These are phyloP conservation scores for Caenorhabditis becei DNA, from an alignment of 2,888 invertebrate species.

Conservation along the genomic window DNA sequence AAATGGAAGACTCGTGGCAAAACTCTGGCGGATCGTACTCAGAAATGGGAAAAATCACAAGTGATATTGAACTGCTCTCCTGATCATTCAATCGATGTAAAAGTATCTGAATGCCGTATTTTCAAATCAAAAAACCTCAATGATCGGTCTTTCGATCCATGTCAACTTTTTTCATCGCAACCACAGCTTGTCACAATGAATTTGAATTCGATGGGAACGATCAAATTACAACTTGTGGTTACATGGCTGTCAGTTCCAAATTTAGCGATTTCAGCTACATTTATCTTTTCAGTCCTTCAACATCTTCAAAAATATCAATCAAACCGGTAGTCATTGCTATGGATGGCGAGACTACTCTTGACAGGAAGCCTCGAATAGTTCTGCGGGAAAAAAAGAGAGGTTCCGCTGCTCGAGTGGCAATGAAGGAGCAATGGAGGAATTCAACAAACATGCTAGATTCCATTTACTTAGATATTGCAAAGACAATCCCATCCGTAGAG, in stretches of 20 bases:
- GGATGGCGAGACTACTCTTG: slow-evolving; percentile 52
- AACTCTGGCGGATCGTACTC: slow-evolving; percentile 83
- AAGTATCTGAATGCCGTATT: slow-evolving; percentile 76
- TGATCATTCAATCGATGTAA: slow-evolving; percentile 84
- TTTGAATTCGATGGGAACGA: slow-evolving; percentile 85
- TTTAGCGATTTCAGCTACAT: not conserved
- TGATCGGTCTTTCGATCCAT: slow-evolving; percentile 85
- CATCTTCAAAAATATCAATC: slow-evolving; percentile 67
- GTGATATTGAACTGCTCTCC: slow-evolving; percentile 83
- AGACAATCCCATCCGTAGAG: slow-evolving; percentile 79
- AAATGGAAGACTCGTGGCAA: slow-evolving; percentile 84
- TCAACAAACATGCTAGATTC: slow-evolving; percentile 79
- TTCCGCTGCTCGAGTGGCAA: slow-evolving; percentile 69
- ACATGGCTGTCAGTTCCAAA: slow-evolving; percentile 84
- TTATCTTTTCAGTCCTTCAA: slow-evolving; percentile 67
- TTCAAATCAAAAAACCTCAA: slow-evolving; percentile 76
- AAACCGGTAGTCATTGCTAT: slow-evolving; percentile 18
- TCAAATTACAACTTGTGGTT: slow-evolving; percentile 85
- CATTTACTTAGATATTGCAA: slow-evolving; percentile 78
- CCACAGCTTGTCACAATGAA: slow-evolving; percentile 85
- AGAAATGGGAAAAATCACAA: slow-evolving; percentile 84
- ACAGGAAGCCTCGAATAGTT: slow-evolving; percentile 64
- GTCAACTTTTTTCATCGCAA: slow-evolving; percentile 84
- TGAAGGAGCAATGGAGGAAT: slow-evolving; percentile 78
- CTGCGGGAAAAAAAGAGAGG: slow-evolving; percentile 71